Percentiles rank a stretch among this genome's conserved stretches.
Evolutionary conservation across 2,888 invertebrate genomes (phyloP).

Genomic region (Erebia palarica): DNA sequence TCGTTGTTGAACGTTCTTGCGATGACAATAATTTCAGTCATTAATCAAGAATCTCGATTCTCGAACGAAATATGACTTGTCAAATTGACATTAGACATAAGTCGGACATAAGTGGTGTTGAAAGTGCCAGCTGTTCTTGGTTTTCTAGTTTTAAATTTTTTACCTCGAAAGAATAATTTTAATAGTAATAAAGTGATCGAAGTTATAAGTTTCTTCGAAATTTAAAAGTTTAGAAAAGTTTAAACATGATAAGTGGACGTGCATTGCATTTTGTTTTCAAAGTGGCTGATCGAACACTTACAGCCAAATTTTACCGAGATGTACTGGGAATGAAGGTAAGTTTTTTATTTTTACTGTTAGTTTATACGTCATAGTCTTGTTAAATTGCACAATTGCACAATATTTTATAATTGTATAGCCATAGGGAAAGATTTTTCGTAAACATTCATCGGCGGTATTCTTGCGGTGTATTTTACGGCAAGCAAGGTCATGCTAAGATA

Average conservation of each 20-base stretch:
- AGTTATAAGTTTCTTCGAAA: background rate
- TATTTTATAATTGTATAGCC: conserved; percentile 1
- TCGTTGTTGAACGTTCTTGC: background rate
- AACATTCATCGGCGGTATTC: background rate
- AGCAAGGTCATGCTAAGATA: conserved; percentile 31
- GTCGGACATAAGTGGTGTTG: too few species aligned
- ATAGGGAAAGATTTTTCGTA: background rate
- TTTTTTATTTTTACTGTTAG: background rate
- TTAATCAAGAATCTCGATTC: background rate
- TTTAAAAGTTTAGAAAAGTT: background rate
- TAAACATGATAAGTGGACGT: conserved; percentile 84
- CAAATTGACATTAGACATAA: conserved; percentile 2
- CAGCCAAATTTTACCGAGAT: conserved; percentile 93
- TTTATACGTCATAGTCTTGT: background rate
- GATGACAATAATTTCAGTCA: background rate
- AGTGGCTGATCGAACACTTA: conserved; percentile 93
- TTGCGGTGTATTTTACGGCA: background rate
- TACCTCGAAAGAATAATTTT: background rate
- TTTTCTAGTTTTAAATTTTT: too few species aligned
- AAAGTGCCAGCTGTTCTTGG: too few species aligned
- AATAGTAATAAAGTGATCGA: background rate
- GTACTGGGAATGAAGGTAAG: conserved; percentile 97
- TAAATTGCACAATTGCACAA: conserved; percentile 2
- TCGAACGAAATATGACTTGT: background rate
- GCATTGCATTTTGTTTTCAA: conserved; percentile 98